A percentile compares a stretch with the other conserved stretches of the same genome.
phyloP scores from a whole-genome alignment of 30 jellyfish, hydroid and myxozoan genomes.

The Morbakka virulenta region DNA sequence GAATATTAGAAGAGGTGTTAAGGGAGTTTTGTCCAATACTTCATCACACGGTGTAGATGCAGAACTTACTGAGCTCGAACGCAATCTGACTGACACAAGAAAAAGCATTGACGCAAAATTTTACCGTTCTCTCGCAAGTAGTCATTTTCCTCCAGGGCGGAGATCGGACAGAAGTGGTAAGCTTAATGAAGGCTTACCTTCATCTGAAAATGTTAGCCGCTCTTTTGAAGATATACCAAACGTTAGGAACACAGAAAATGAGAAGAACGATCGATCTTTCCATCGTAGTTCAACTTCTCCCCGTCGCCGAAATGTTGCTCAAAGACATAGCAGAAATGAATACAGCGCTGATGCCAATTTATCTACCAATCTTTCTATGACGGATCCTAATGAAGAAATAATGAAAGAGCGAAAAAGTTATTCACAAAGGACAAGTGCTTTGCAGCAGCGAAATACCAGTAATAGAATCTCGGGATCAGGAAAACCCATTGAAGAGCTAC shows the following conservation, averaged over 20 bases:
- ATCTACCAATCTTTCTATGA: background rate
- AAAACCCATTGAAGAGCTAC: background rate
- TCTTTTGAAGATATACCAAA: background rate
- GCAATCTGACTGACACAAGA: slow-evolving; percentile 84
- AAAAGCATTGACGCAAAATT: slow-evolving; percentile 97
- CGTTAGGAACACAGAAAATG: too few species aligned
- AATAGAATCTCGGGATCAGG: background rate
- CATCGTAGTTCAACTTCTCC: background rate
- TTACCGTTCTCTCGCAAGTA: slow-evolving; percentile 74
- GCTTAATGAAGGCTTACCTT: background rate
- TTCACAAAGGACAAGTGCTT: background rate
- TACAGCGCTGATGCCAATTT: background rate
- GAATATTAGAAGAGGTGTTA: background rate
- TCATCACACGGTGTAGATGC: slow-evolving; percentile 66
- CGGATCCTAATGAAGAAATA: background rate
- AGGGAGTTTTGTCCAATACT: slow-evolving; percentile 2
- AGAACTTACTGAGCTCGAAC: slow-evolving; percentile 86
- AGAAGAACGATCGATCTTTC: background rate
- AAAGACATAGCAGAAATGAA: background rate
- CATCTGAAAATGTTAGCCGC: background rate
- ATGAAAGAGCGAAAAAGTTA: background rate
- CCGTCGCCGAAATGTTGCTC: background rate
- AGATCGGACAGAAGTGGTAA: slow-evolving; percentile 5
- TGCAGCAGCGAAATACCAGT: background rate
- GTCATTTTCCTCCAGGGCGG: slow-evolving; percentile 52